Evolutionary conservation across 2,113 vertebrate genomes (phyloP).

Genomic region (Oncorhynchus mykiss): DNA sequence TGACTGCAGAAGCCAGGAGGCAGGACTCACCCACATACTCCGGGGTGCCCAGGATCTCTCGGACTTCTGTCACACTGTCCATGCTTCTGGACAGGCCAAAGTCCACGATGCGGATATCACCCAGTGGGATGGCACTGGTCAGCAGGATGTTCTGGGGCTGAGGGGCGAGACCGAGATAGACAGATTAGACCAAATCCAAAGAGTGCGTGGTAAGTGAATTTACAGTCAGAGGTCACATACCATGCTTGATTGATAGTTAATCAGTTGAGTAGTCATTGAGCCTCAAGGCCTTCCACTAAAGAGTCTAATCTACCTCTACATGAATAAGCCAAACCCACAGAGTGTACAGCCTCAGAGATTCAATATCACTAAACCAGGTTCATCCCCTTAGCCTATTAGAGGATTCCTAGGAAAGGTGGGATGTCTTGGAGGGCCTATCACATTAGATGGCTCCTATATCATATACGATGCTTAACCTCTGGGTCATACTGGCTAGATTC

Average conservation of each 20-base stretch:
- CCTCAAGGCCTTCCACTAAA: background rate
- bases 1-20: background rate
- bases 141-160: slow-evolving; percentile 94
- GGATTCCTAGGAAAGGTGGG: slow-evolving; percentile 16
- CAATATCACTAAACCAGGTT: slow-evolving; percentile 30
- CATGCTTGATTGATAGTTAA: background rate
- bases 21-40: slow-evolving; percentile 91
- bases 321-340: background rate
- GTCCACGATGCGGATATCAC: slow-evolving; percentile 93
- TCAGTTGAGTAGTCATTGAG: slow-evolving; percentile 4
- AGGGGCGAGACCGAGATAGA: slow-evolving; percentile 3
- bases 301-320: background rate
- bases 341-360: background rate
- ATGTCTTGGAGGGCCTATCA: slow-evolving; percentile 9
- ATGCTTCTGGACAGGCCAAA: slow-evolving; percentile 92
- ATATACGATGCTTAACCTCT: background rate
- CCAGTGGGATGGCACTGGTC: slow-evolving; percentile 83
- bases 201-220: background rate
- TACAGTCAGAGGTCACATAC: background rate
- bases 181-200: slow-evolving; percentile 28
- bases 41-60: slow-evolving; percentile 94
- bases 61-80: slow-evolving; percentile 84
- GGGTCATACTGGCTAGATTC: background rate
- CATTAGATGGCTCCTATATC: slow-evolving; percentile 13
- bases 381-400: slow-evolving; percentile 47